These are phyloP conservation scores for Stegophylla sp. DNA, from an alignment of 2,888 invertebrate genomes.

Conservation along the genomic window DNA sequence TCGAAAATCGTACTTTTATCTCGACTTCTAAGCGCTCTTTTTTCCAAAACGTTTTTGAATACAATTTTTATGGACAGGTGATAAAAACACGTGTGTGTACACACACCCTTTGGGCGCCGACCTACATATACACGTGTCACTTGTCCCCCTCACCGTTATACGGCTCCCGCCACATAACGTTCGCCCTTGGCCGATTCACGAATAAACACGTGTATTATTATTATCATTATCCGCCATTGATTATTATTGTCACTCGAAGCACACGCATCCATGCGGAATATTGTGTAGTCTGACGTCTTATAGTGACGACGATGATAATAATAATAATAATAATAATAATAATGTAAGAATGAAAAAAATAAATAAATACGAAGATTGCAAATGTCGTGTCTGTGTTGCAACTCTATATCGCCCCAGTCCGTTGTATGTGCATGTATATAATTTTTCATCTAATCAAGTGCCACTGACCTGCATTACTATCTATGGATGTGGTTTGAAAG, in stretches of 20 bases:
- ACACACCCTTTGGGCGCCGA: constrained; percentile 28
- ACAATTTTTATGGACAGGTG: neutral
- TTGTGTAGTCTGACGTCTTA: neutral
- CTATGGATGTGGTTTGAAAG: constrained; percentile 61
- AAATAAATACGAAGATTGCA: constrained; percentile 23
- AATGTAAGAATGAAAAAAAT: constrained; percentile 11
- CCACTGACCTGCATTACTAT: constrained; percentile 60
- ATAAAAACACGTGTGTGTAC: neutral
- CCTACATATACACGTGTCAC: constrained; percentile 16
- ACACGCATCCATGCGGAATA: neutral
- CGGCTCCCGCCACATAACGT: constrained; percentile 1
- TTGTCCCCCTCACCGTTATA: too few relatives aligned
- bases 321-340: neutral
- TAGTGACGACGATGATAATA: neutral
- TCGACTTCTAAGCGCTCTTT: neutral
- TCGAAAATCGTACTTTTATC: neutral
- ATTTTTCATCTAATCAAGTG: constrained; percentile 52
- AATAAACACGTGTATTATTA: neutral
- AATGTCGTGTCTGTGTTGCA: constrained; percentile 30
- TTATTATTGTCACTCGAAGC: constrained; percentile 9
- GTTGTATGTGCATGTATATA: constrained; percentile 1
- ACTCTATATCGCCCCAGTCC: constrained; percentile 13
- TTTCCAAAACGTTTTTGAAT: neutral
- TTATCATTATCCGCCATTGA: constrained; percentile 10
- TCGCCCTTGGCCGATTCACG: constrained; percentile 33